Evolutionary conservation across 2,888 invertebrate species (phyloP).

Genomic region (Hyalella azteca): DNA sequence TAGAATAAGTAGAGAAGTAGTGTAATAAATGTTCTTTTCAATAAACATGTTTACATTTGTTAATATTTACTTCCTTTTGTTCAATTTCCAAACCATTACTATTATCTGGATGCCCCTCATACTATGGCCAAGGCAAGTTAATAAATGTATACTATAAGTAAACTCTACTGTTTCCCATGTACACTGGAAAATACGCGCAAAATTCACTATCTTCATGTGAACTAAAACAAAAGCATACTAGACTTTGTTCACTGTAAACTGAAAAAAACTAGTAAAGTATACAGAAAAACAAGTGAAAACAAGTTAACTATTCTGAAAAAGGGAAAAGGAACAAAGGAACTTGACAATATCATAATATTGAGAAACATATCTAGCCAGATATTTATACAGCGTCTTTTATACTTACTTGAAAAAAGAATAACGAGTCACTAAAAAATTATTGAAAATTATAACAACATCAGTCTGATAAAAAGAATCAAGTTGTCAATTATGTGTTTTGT

Average conservation of each 20-base stretch:
- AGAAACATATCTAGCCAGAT: neutral
- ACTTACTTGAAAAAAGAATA: neutral
- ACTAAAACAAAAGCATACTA: neutral
- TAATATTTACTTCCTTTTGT: too few relatives aligned
- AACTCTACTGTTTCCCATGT: too few relatives aligned
- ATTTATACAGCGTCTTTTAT: neutral
- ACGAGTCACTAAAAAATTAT: neutral
- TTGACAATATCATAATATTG: neutral
- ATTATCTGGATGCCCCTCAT: too few relatives aligned
- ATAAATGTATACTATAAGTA: too few relatives aligned
- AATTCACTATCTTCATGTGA: neutral
- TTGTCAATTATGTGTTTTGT: neutral
- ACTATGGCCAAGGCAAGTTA: too few relatives aligned
- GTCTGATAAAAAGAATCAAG: neutral
- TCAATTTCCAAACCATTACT: too few relatives aligned
- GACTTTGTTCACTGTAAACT: neutral
- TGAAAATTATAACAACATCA: neutral
- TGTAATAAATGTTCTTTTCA: too few relatives aligned
- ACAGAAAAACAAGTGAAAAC: neutral
- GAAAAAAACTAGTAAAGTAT: neutral
- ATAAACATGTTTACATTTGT: too few relatives aligned
- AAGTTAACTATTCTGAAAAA: neutral
- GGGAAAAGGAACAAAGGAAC: neutral
- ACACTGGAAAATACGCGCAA: constrained; percentile 57
- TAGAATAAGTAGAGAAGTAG: too few relatives aligned